Conservation (phyloP, 2,888 invertebrate species). For the Callosobruchus maculatus region DNA sequence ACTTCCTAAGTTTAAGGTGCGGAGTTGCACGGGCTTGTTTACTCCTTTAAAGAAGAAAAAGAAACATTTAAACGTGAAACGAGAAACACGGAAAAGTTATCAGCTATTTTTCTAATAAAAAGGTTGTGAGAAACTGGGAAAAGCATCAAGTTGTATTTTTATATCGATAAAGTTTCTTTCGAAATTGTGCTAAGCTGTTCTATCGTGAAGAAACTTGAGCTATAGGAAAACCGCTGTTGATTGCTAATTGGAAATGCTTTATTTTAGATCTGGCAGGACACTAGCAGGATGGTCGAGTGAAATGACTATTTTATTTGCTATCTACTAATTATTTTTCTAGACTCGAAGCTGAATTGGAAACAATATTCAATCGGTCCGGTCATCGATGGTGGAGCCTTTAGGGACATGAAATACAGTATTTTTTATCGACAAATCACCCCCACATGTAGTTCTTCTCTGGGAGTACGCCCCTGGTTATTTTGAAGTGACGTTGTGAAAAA, state of each 20-base stretch:
- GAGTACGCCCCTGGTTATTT: too few relatives aligned
- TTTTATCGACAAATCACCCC: too few relatives aligned
- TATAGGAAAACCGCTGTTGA: not conserved
- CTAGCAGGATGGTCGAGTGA: too few relatives aligned
- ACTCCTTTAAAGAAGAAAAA: not conserved
- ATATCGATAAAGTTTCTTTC: not conserved
- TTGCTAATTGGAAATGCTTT: not conserved
- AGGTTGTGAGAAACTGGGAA: not conserved
- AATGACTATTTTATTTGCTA: too few relatives aligned
- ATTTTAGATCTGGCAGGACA: not conserved
- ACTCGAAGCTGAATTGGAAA: too few relatives aligned
- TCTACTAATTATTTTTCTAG: too few relatives aligned
- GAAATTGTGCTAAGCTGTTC: not conserved
- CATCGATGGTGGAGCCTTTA: too few relatives aligned
- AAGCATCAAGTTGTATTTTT: not conserved
- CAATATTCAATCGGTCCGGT: too few relatives aligned
- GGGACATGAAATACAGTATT: too few relatives aligned
- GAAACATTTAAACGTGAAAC: not conserved
- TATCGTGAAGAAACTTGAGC: not conserved
- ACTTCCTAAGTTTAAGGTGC: not conserved
- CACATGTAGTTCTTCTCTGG: too few relatives aligned
- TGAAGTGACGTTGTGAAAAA: too few relatives aligned
- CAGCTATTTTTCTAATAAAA: not conserved
- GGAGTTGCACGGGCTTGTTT: not conserved
- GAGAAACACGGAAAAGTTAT: not conserved